Conservation (phyloP, 2,888 invertebrate genomes). For the Andrena bucephala region DNA sequence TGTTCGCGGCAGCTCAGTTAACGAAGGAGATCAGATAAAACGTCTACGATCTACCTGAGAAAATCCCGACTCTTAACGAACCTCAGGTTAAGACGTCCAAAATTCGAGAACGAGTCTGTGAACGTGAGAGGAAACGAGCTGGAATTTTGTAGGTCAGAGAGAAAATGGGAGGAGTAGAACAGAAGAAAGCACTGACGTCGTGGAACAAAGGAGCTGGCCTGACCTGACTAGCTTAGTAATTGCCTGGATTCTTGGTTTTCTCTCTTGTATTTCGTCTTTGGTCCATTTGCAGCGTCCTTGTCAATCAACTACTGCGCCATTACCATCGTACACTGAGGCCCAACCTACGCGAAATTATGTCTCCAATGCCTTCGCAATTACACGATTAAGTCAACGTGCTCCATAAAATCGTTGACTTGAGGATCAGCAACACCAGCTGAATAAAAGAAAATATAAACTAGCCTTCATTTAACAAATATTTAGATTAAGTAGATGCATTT, state of each 20-base stretch:
- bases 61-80: conserved; percentile 62
- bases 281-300: conserved; percentile 33
- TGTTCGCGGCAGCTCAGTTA: background rate
- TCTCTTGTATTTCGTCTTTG: conserved; percentile 27
- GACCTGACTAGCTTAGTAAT: conserved; percentile 72
- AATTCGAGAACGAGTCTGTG: conserved; percentile 42
- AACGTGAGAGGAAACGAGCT: conserved; percentile 44
- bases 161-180: conserved; percentile 41
- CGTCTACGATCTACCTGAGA: background rate
- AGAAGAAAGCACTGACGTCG: conserved; percentile 50
- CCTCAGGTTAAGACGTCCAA: conserved; percentile 36
- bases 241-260: conserved; percentile 69
- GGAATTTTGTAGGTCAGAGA: conserved; percentile 56
- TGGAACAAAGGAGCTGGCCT: conserved; percentile 69
- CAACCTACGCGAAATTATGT: background rate
- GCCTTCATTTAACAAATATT: too few species aligned
- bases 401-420: too few species aligned
- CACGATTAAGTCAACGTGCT: background rate
- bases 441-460: too few species aligned
- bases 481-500: too few species aligned
- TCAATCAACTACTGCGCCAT: conserved; percentile 20
- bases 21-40: background rate
- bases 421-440: background rate
- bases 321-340: background rate
- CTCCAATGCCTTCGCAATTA: background rate